Evolutionary conservation across 2,888 invertebrate species (phyloP).

Genomic region (Tuta absoluta): DNA sequence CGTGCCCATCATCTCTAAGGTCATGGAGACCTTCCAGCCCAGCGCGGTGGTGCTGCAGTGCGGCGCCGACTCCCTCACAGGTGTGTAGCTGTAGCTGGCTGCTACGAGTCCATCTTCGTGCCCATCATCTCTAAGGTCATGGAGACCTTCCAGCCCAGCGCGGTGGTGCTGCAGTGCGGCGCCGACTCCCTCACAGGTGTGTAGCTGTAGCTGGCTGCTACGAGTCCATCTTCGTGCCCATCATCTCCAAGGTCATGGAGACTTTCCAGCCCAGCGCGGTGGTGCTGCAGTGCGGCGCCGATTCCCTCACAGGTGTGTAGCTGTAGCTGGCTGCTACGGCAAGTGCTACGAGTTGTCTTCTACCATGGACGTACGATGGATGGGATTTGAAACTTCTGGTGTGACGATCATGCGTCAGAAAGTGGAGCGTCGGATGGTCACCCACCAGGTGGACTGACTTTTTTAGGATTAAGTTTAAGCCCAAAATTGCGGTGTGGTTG

Average conservation of each 20-base stretch:
- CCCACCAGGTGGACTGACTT: too few species aligned
- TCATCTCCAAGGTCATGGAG: conserved; percentile 99
- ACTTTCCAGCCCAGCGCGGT: conserved; percentile 99
- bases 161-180: conserved; percentile 98
- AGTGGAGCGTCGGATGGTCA: too few species aligned
- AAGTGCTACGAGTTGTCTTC: too few species aligned
- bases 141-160: conserved; percentile 99
- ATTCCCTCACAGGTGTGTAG: conserved; percentile 91
- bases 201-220: conserved; percentile 77
- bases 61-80: conserved; percentile 98
- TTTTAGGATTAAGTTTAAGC: too few species aligned
- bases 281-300: conserved; percentile 99
- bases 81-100: conserved; percentile 47
- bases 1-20: conserved; percentile 96
- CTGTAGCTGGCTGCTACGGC: conserved; percentile 53
- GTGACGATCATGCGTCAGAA: too few species aligned
- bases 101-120: conserved; percentile 97
- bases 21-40: conserved; percentile 99
- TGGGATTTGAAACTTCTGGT: too few species aligned
- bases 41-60: conserved; percentile 99
- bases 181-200: conserved; percentile 96
- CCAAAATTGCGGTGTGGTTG: too few species aligned
- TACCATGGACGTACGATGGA: too few species aligned
- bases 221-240: conserved; percentile 97
- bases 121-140: conserved; percentile 98